These are phyloP conservation scores for Neodiprion virginianus DNA, from an alignment of 1,140 invertebrate genomes.

Conservation along the genomic window DNA sequence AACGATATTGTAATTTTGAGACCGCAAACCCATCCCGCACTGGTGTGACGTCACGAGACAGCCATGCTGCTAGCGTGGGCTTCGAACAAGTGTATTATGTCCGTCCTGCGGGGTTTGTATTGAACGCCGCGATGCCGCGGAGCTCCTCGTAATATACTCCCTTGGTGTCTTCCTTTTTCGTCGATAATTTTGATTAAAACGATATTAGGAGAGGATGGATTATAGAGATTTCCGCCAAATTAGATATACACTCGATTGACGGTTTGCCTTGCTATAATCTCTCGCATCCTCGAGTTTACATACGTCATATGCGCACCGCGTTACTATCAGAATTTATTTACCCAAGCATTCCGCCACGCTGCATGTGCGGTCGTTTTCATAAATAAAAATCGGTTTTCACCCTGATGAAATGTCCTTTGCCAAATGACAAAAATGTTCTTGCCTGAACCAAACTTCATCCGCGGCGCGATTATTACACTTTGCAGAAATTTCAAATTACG, in stretches of 20 bases:
- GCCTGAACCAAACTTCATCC: too few relatives aligned
- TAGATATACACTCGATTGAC: conserved; percentile 27
- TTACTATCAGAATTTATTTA: too few relatives aligned
- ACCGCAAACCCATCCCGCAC: conserved; percentile 41
- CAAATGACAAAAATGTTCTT: too few relatives aligned
- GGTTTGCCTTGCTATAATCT: conserved; percentile 42
- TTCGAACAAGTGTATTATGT: neutral
- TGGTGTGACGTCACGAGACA: conserved; percentile 36
- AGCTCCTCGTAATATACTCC: neutral
- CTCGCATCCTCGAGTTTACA: neutral
- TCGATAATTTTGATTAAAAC: conserved; percentile 37
- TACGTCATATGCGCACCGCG: too few relatives aligned
- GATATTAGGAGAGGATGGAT: conserved; percentile 39
- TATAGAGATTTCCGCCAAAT: conserved; percentile 44
- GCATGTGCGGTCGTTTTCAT: too few relatives aligned
- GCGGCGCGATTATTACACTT: too few relatives aligned
- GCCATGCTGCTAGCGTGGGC: conserved; percentile 32
- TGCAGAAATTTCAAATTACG: too few relatives aligned
- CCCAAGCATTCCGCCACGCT: too few relatives aligned
- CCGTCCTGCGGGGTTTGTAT: conserved; percentile 12
- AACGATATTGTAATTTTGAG: conserved; percentile 54
- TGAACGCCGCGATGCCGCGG: conserved; percentile 21
- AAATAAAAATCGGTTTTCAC: too few relatives aligned
- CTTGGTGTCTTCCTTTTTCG: conserved; percentile 14
- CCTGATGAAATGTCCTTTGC: too few relatives aligned